Conservation (phyloP, 37 sponge, comb jelly and placozoan genomes). For the Diacarnus erythraeanus region DNA sequence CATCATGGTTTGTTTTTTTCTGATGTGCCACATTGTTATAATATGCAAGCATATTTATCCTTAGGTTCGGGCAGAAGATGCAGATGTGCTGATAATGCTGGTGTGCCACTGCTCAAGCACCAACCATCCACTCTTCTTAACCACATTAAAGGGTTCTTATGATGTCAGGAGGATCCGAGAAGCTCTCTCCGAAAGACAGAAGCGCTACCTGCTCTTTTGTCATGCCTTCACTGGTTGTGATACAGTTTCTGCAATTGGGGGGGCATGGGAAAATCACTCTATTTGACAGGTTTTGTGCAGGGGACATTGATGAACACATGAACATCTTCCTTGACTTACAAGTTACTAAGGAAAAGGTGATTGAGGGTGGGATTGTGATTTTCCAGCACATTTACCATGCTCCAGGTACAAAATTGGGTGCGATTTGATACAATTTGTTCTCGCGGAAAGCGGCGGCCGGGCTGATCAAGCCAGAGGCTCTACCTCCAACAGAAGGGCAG, state of each 20-base stretch:
- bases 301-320: conserved; percentile 7
- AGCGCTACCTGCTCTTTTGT: not conserved
- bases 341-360: not conserved
- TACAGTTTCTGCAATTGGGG: not conserved
- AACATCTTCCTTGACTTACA: not conserved
- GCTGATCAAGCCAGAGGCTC: not conserved
- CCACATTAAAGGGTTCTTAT: not conserved
- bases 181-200: not conserved
- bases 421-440: not conserved
- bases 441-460: not conserved
- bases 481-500: conserved; percentile 1
- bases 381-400: conserved; percentile 6
- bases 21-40: no score
- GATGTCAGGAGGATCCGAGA: conserved; percentile 7
- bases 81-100: not conserved
- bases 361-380: not conserved
- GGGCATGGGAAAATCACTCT: not conserved
- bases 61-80: not conserved
- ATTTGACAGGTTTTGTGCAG: conserved; percentile 7
- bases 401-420: conserved; percentile 2
- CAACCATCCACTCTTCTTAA: conserved; percentile 11
- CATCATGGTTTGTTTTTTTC: not conserved
- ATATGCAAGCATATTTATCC: no score
- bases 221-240: not conserved
- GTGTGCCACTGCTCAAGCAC: not conserved